A percentile compares a stretch with the other conserved stretches of the same genome.
Conservation (phyloP, 1,140 invertebrate genomes). For the Anthonomus grandis region DNA sequence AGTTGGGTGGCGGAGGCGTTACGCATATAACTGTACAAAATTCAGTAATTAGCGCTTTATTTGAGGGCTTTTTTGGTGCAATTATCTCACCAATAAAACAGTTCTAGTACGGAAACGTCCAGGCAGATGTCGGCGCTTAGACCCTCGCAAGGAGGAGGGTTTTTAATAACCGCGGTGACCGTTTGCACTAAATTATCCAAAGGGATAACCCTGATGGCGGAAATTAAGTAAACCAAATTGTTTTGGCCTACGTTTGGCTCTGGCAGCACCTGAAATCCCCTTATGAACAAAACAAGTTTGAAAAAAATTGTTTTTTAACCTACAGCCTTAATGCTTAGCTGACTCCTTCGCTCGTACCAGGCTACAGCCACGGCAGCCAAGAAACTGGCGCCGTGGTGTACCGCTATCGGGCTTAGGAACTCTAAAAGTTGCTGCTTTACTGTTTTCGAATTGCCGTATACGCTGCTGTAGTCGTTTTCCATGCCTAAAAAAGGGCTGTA, state of each 20-base stretch:
- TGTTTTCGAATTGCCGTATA: conserved; percentile 60
- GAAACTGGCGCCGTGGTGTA: conserved; percentile 80
- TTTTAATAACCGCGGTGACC: conserved; percentile 76
- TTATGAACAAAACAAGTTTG: background rate
- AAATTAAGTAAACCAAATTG: conserved; percentile 75
- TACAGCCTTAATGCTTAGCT: conserved; percentile 54
- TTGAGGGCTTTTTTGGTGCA: background rate
- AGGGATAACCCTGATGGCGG: conserved; percentile 79
- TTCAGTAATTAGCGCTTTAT: conserved; percentile 1
- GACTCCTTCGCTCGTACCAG: conserved; percentile 74
- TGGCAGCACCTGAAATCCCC: conserved; percentile 55
- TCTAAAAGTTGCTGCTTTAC: conserved; percentile 79
- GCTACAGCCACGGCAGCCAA: conserved; percentile 83
- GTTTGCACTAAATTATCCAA: conserved; percentile 85
- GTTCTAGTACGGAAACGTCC: conserved; percentile 60
- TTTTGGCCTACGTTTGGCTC: conserved; percentile 69
- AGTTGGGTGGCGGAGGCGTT: conserved; percentile 64
- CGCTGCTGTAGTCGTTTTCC: conserved; percentile 49
- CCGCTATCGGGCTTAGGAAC: conserved; percentile 82
- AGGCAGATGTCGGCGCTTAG: conserved; percentile 59
- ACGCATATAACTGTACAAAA: conserved; percentile 67
- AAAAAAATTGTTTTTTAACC: conserved; percentile 12
- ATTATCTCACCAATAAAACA: conserved; percentile 57
- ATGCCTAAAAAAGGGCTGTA: conserved; percentile 31
- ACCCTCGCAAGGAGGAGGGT: conserved; percentile 67